Percentiles rank a stretch among this genome's conserved stretches.
Evolutionary conservation across 2,113 vertebrate genomes (phyloP).

Genomic region (Strix uralensis): DNA sequence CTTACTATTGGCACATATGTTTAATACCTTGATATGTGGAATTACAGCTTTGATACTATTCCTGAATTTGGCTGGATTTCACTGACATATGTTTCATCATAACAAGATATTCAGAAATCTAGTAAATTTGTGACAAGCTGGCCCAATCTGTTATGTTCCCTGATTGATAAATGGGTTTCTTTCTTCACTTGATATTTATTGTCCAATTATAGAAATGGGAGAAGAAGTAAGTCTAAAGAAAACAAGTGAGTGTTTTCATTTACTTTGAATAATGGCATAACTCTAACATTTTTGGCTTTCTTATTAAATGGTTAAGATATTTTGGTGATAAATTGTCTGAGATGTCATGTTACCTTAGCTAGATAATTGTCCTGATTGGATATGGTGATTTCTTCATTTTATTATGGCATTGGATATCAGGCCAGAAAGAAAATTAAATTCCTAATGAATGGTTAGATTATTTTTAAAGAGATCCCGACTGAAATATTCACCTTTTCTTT

Average conservation of each 20-base stretch:
- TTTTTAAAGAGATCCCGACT: neutral
- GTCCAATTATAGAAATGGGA: neutral
- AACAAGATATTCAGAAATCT: slow-evolving; percentile 49
- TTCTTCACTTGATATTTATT: neutral
- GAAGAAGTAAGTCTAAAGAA: neutral
- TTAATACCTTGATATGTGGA: slow-evolving; percentile 54
- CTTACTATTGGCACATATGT: slow-evolving; percentile 31
- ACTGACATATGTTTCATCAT: neutral
- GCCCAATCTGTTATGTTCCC: neutral
- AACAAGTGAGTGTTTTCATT: neutral
- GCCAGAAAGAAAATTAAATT: neutral
- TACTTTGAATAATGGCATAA: neutral
- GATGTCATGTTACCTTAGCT: neutral
- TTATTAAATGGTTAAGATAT: neutral
- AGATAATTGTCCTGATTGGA: accelerated
- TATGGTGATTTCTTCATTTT: neutral
- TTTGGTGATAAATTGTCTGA: neutral
- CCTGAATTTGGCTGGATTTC: slow-evolving; percentile 43
- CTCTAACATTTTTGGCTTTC: neutral
- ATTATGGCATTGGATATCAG: neutral
- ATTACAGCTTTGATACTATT: slow-evolving; percentile 26
- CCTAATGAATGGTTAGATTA: neutral
- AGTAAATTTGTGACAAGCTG: slow-evolving; percentile 29
- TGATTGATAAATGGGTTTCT: slow-evolving; percentile 28
- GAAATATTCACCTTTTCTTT: neutral